Evolutionary conservation across 2,113 vertebrate species (phyloP).

Genomic region (Halcyon malimbica): DNA sequence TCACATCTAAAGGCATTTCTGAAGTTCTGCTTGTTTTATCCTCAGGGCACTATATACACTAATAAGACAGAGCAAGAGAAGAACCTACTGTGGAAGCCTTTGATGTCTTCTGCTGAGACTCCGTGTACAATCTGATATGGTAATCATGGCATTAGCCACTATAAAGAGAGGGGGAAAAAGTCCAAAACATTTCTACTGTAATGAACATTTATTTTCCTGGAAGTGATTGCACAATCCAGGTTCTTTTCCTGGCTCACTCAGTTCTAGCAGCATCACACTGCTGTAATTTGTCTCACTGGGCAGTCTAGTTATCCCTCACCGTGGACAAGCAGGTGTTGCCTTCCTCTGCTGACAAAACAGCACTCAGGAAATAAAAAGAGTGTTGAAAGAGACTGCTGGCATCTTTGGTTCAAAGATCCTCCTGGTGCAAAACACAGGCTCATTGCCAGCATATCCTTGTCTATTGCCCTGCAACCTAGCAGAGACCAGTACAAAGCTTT

Average conservation of each 20-base stretch:
- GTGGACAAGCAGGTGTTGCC: neutral
- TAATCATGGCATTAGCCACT: neutral
- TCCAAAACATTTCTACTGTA: neutral
- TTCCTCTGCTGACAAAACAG: neutral
- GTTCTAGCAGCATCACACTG: neutral
- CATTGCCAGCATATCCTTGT: neutral
- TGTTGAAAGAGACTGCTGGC: neutral
- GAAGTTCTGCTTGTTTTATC: neutral
- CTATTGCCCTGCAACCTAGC: neutral
- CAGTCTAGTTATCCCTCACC: neutral
- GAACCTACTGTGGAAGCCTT: neutral
- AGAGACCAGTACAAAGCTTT: neutral
- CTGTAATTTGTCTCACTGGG: neutral
- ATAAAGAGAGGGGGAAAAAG: neutral
- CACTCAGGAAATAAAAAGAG: neutral
- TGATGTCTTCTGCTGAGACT: constrained; percentile 5
- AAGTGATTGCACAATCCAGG: neutral
- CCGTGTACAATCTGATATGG: neutral
- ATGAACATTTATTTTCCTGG: neutral
- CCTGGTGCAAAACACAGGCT: neutral
- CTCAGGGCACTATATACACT: neutral
- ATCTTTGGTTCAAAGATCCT: neutral
- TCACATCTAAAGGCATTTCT: neutral
- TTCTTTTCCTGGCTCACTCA: neutral
- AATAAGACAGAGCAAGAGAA: constrained; percentile 10